Percentiles rank a stretch among this genome's conserved stretches.
Conservation (phyloP, 2,888 invertebrate genomes). For the Ornithoptera alexandrae region DNA sequence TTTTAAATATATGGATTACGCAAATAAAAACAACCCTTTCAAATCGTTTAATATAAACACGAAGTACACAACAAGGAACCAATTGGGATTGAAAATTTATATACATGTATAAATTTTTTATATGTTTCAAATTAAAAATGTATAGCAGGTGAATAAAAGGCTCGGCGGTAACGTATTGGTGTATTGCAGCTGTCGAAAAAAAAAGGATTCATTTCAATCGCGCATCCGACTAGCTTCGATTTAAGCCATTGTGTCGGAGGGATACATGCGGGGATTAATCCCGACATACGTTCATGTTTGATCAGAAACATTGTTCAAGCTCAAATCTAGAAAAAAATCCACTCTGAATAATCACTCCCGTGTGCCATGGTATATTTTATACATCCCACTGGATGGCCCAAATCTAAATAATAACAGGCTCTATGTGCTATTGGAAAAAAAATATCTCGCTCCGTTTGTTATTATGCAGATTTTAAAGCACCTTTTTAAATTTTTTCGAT, state of each 20-base stretch:
- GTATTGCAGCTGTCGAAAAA: slow-evolving; percentile 23
- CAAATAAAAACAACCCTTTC: too few species aligned
- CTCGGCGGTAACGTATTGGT: slow-evolving; percentile 18
- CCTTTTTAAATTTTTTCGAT: neutral
- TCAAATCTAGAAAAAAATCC: slow-evolving; percentile 27
- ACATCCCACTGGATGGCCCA: slow-evolving; percentile 7
- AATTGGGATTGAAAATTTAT: slow-evolving; percentile 14
- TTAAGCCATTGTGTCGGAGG: slow-evolving; percentile 25
- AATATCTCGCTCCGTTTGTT: slow-evolving; percentile 1
- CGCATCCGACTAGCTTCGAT: slow-evolving; percentile 20
- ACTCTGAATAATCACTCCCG: slow-evolving; percentile 21
- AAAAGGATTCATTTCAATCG: slow-evolving; percentile 28
- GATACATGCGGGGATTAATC: slow-evolving; percentile 23
- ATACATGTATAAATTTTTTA: neutral
- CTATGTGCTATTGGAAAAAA: slow-evolving; percentile 6
- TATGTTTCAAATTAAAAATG: slow-evolving; percentile 24
- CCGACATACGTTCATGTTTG: slow-evolving; percentile 22
- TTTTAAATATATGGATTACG: too few species aligned
- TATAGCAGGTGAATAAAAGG: slow-evolving; percentile 14
- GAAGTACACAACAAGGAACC: neutral
- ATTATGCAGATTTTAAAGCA: neutral
- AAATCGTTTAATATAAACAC: slow-evolving; percentile 3
- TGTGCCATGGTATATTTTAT: slow-evolving; percentile 9
- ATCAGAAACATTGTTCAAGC: slow-evolving; percentile 29
- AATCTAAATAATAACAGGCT: slow-evolving; percentile 6